Base-by-base conservation (phyloP, 2,888 invertebrate species). In the Cephonodes hylas region DNA sequence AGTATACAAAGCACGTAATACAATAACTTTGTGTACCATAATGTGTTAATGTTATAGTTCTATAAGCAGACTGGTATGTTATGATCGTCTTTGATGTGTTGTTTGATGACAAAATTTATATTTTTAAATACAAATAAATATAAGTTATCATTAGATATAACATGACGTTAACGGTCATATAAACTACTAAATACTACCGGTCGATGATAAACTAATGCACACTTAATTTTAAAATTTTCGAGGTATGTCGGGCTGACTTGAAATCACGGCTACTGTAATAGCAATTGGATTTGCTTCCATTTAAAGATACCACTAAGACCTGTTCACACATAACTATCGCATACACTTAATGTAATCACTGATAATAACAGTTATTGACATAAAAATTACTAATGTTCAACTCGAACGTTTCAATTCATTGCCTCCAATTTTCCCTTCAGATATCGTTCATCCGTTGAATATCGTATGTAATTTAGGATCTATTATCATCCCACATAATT, bases 401-500 rank as follows among this genome's bases (percentile, higher is more conserved):
- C 27, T 1, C n/a, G 13, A 15, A 31, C 53, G 18, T 53, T 27
- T 27, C 48, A 31, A 53, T 53, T 18, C 53, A 53, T 53, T 18
- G 31, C 53, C 4, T 53, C 53, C 10, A 53, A 53, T 53, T 53
- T 53, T 53, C 53, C 18, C 18, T 53, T 53, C 31, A 53, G 20
- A 44, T 44, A 44, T 44, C 44, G 44, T 44, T 22, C 23, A 25
- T 25, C 31, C 31, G 38, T 4, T 13, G 38, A n/a, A 53, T 53
- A 10, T 20, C 23, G n/a, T 3, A 6, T 20, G 22, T 45, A 46
- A 46, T 46, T 46, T 23, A 6, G n/a, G n/a, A 23, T 46, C 4
- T 25, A 46, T 25, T 46, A 46, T 25, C 23, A 46, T 46, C n/a
- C 7, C 46, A 25, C 31, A 53, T 53, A 53, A 53, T 31, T 53